Conservation (phyloP, 2,888 invertebrate species). For the Mesochorus sp. region DNA sequence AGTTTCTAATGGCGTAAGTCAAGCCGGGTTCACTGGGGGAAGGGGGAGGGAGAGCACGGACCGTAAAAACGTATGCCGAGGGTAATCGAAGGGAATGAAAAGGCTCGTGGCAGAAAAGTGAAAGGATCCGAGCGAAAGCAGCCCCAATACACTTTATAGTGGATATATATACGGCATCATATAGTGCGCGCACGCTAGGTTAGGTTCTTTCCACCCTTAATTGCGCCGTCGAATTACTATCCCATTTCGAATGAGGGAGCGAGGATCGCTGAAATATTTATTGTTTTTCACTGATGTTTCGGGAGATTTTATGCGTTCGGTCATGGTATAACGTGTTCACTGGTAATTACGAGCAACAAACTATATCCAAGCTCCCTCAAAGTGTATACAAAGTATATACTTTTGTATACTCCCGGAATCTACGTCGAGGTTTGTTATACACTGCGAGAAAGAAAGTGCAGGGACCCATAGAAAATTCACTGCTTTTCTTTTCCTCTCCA, state of each 20-base stretch:
- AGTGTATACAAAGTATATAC: too few species aligned
- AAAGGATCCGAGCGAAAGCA: slow-evolving; percentile 19
- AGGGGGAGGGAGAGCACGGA: slow-evolving; percentile 49
- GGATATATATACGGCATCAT: background rate
- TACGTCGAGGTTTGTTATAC: background rate
- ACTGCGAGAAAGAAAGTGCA: background rate
- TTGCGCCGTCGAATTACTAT: slow-evolving; percentile 73
- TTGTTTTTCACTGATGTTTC: slow-evolving; percentile 63
- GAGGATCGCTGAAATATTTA: slow-evolving; percentile 70
- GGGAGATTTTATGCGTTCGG: slow-evolving; percentile 9
- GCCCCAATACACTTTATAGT: slow-evolving; percentile 31
- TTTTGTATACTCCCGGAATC: background rate
- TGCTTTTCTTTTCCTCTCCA: slow-evolving; percentile 28
- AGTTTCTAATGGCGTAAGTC: slow-evolving; percentile 79
- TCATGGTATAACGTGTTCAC: slow-evolving; percentile 3
- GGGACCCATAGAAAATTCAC: slow-evolving; percentile 5
- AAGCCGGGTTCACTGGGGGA: slow-evolving; percentile 63
- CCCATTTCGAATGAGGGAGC: slow-evolving; percentile 57
- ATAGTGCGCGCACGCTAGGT: slow-evolving; percentile 39
- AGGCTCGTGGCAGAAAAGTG: slow-evolving; percentile 56
- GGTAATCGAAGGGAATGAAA: slow-evolving; percentile 76
- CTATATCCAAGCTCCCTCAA: slow-evolving; percentile 20
- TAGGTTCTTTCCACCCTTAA: slow-evolving; percentile 69
- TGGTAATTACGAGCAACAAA: slow-evolving; percentile 2
- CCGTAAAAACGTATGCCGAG: slow-evolving; percentile 75